phyloP scores from a whole-genome alignment of 2,888 invertebrate species.

The Tachina grossa region DNA sequence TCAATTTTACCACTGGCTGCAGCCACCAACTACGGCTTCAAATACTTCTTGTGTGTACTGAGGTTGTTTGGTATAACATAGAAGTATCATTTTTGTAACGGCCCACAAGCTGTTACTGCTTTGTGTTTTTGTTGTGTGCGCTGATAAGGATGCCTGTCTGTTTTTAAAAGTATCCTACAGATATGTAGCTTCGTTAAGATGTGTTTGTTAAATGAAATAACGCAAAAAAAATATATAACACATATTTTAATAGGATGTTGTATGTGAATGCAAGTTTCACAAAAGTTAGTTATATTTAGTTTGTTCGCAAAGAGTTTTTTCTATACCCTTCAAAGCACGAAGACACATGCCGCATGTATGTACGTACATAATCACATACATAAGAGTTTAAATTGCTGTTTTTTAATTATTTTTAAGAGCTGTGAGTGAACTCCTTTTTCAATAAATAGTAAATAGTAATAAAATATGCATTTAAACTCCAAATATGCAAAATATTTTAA shows the following conservation, averaged over 20 bases:
- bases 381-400: no score
- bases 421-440: no score
- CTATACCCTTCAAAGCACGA: not conserved
- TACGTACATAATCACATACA: no score
- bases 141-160: constrained; percentile 33
- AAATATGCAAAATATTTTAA: no score
- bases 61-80: not conserved
- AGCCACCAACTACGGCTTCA: constrained; percentile 20
- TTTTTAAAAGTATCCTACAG: constrained; percentile 39
- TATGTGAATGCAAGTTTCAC: constrained; percentile 17
- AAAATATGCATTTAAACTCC: no score
- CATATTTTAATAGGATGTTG: constrained; percentile 14
- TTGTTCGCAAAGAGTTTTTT: constrained; percentile 16
- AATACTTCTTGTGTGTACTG: constrained; percentile 14
- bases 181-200: constrained; percentile 54
- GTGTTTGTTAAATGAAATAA: constrained; percentile 28
- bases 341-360: no score
- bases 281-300: constrained; percentile 41
- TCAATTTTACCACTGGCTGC: constrained; percentile 14
- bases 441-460: no score
- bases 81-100: constrained; percentile 14
- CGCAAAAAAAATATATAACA: not conserved
- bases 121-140: not conserved
- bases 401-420: no score
- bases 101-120: constrained; percentile 63